These are phyloP conservation scores for Chalcosyrphus nemorum DNA, from an alignment of 2,888 invertebrate genomes.

Conservation along the genomic window DNA sequence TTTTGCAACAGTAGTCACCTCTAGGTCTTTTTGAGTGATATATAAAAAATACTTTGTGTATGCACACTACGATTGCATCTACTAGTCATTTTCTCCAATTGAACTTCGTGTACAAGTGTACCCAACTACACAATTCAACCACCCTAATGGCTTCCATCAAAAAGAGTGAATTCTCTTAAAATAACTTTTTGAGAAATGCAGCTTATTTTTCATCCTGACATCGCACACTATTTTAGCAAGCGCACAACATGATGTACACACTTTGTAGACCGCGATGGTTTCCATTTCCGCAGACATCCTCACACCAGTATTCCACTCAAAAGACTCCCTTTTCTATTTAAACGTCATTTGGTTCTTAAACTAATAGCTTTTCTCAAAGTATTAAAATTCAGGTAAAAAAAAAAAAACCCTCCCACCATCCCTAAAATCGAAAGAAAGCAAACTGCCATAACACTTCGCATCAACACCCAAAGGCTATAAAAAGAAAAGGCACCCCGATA, in stretches of 20 bases:
- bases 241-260: too few species aligned
- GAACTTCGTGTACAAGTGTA: too few species aligned
- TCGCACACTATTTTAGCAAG: not conserved
- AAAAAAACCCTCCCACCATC: not conserved
- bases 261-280: not conserved
- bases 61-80: too few species aligned
- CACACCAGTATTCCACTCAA: not conserved
- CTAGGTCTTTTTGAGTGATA: too few species aligned
- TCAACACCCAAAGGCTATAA: not conserved
- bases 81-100: too few species aligned
- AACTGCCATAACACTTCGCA: not conserved
- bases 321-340: not conserved
- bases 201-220: not conserved
- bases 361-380: not conserved
- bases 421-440: not conserved
- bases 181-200: too few species aligned
- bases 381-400: slow-evolving; percentile 16
- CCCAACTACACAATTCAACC: too few species aligned
- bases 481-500: not conserved
- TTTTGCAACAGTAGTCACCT: too few species aligned
- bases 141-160: too few species aligned
- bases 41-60: too few species aligned
- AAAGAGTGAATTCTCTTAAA: too few species aligned
- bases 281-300: not conserved
- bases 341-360: not conserved